Evolutionary conservation across 2,888 invertebrate species (phyloP), one percentile per base, ranked within the genome.

Genomic region (Drosophila imparisetae): DNA sequence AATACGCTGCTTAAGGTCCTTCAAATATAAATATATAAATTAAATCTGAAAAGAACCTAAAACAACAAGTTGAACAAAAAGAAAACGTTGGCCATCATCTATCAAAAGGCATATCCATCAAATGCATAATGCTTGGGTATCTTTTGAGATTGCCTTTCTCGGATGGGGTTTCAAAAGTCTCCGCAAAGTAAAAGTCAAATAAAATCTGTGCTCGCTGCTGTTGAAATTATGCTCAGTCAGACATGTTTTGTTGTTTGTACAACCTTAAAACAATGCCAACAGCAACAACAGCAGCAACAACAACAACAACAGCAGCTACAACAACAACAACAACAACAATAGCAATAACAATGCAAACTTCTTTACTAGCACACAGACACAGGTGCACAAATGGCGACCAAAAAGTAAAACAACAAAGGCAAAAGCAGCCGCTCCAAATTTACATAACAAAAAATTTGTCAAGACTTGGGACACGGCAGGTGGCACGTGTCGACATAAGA

Each of bases 361-460:
- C 72, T 67, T 77, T 54, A 27, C n/a, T 55, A 27, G 45, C 57
- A 49, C 63, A 42, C 30, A 62, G 66, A 32, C 72, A 74, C 90
- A 90, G 89, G 84, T 90, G 89, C 82, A 75, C 68, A 67, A 84
- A 78, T 78, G 87, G 40, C 71, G 57, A 72, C 52, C 69, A 55
- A 50, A 79, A 79, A 64, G 80, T 59, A 74, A 66, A 75, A 71
- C 67, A 74, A 75, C 74, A 70, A 75, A 61, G 77, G 50, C 66
- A 63, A 79, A 48, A 77, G 54, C 66, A 70, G 65, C 73, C 40
- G 30, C 61, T 61, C 66, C 48, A 55, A 83, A 83, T 82, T 82
- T 88, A 85, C 87, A 83, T 86, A 86, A 75, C 42, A 77, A 84
- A 80, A 85, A 90, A 80, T 90, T 84, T 88, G 89, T 90, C 74